Evolutionary conservation across 2,113 vertebrate species (phyloP), one percentile per base, ranked within the genome.

Genomic region (Triplophysa siluroides): DNA sequence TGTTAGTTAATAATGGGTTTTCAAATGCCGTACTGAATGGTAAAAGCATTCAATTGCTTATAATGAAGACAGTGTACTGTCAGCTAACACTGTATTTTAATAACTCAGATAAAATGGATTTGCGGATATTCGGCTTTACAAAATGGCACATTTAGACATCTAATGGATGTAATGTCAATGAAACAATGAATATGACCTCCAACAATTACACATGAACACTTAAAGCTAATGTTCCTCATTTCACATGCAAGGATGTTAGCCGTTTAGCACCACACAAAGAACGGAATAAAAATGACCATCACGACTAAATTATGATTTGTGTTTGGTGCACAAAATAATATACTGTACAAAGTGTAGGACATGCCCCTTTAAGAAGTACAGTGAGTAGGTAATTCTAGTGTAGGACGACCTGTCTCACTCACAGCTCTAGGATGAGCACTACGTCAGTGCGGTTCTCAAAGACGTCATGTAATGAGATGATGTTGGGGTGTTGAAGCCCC

Each of bases 371-470:
- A 58, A 58, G 7, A 58, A 58, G 50, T 52, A 52, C 50, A 61
- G 71, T 61, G 54, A 73, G 33, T 19, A 23, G 33, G 33, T 60
- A 73, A 73, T 73, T 73, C 19, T 60, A 60, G 41, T 24, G 47
- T 72, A n/a, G 52, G 52, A 56, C 54, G 71, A 43, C 3, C 12
- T 43, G 4, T 74, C 7, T 18, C 81, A 97, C 97, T 98, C 91
- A 99, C 98, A 99, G 93, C 90, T 99, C 98, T 0, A 99, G 94
- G 91, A 99, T 93, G 71, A 99, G 97, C 81, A 98, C 94, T 80
- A 99, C 94, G 0, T 99, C 98, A 0, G 95, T 97, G 87, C 94
- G 95, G 91, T 95, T 98, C 92, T 99, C 98, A 0, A 94, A 99
- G 82, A 98, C 90, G 1, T 99, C 96, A 0, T 98, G 97, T 81